Base-by-base conservation (phyloP, 2,888 invertebrate genomes). In the Zygogramma bicolorata region DNA sequence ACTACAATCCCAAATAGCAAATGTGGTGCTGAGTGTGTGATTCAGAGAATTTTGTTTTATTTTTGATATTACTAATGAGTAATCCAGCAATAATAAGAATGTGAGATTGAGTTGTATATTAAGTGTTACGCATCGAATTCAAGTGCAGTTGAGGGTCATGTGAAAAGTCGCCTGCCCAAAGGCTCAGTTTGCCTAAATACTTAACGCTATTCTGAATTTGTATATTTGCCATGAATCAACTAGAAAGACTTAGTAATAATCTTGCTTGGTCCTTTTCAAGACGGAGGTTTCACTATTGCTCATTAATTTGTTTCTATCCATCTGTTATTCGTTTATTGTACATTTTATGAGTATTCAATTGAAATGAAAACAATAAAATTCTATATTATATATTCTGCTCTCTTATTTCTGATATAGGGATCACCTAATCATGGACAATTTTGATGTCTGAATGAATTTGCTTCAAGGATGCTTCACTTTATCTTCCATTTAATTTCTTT, bases 321-420 rank as follows among this genome's bases (percentile, higher is more conserved):
- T 86, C 86, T 87, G 87, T 87, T 87, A 87, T 86, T 86, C 86
- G 85, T 86, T 85, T 86, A 86, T 86, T 87, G 87, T 86, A 86
- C 85, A 87, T 86, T 87, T 87, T 87, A 87, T 86, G 86, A 87
- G 86, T 87, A 87, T 83, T 86, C 85, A 85, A 85, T 86, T 85
- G 85, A 80, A 85, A 86, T 85, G 85, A 85, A 86, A 86, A 86
- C 84, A 86, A 86, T 87, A 87, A 87, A 87, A 86, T 86, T 87
- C 86, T 87, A 87, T 87, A 87, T 87, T 87, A 85, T 86, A 86
- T 86, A 87, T 86, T 77, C 59, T 69, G 71, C 40, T 73, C 69
- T 73, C 25, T 73, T 62, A 69, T 58, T 72, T 20, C 20, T 46
- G 42, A 18, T 20, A 20, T 46, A 18, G 46, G n/a, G n/a, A n/a